Percentiles rank a stretch among this genome's conserved stretches.
phyloP scores from a whole-genome alignment of 1,140 invertebrate genomes.

The Charaxes varanes region DNA sequence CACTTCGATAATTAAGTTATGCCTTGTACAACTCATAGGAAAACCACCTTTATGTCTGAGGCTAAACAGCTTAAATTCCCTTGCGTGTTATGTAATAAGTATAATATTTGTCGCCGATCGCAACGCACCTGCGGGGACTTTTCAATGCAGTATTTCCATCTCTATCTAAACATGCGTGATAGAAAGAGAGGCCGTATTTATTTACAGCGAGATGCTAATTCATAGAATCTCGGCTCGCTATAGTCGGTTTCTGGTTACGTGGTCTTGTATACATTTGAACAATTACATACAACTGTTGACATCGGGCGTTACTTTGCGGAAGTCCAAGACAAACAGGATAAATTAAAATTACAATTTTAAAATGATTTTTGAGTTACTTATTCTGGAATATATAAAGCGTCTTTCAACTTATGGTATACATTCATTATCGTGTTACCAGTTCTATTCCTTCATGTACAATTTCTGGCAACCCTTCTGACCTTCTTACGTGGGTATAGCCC shows the following conservation, averaged over 20 bases:
- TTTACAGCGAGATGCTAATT: slow-evolving; percentile 39
- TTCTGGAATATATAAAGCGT: no score
- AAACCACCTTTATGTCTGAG: background rate
- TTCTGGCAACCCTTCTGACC: no score
- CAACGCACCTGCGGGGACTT: slow-evolving; percentile 41
- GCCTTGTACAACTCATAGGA: slow-evolving; percentile 7
- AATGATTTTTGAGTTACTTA: no score
- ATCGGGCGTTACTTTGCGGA: no score
- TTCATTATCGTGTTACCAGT: no score
- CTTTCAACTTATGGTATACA: no score
- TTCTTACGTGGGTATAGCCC: no score
- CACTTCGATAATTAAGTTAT: slow-evolving; percentile 42
- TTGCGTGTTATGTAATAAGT: slow-evolving; percentile 8
- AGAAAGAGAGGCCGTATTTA: slow-evolving; percentile 23
- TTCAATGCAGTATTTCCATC: slow-evolving; percentile 24
- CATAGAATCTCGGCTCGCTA: slow-evolving; percentile 31
- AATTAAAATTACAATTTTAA: no score
- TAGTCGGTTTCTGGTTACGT: slow-evolving; percentile 33
- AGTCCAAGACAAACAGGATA: no score
- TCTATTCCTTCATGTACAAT: no score
- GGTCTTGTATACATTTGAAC: no score
- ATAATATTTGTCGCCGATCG: slow-evolving; percentile 33
- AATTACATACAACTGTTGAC: no score
- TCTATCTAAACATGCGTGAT: slow-evolving; percentile 13
- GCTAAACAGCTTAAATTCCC: slow-evolving; percentile 18